Evolutionary conservation across 2,113 vertebrate genomes (phyloP), one percentile per base, ranked within the genome.

Genomic region (Leptobrachium leishanense): DNA sequence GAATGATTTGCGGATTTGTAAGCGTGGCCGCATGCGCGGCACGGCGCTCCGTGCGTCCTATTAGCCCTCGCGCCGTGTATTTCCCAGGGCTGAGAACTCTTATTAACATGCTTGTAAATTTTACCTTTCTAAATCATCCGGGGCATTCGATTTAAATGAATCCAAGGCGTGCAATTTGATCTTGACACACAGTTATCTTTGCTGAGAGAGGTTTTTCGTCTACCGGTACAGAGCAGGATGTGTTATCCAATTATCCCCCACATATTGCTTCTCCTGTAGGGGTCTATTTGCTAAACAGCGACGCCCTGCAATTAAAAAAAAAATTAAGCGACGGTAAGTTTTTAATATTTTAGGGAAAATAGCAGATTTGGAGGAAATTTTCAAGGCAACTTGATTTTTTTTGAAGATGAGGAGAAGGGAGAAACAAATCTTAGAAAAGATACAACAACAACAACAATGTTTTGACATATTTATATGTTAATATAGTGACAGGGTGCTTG

Each of bases 81-180:
- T 53, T 74, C 12, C 10, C 15, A 57, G 42, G 53, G 62, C 20
- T 67, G 50, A 57, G 31, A 43, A 7, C 57, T 68, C 42, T 68
- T 63, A 68, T 69, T 74, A 75, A 81, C 71, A 68, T 62, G 73
- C 72, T 65, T 81, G 66, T 66, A 63, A 75, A 71, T 69, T 54
- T 64, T 65, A 68, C 59, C 66, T 57, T 74, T 57, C 55, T 42
- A 65, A 76, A 72, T 76, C 80, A 76, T 50, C 53, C 43, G 4
- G 20, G 44, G 78, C 72, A 46, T 68, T 20, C 62, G 40, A 53
- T 41, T 50, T 68, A 68, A 62, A 62, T 80, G 69, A 65, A 62
- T 62, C 59, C 54, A 59, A 68, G 53, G 42, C 2, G 41, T 62
- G 72, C 54, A 74, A 81, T 74, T 40, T 63, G 15, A 55, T 31